Evolutionary conservation across 1,140 invertebrate genomes (phyloP), one percentile per base, ranked within the genome.

Genomic region (Polyergus mexicanus): DNA sequence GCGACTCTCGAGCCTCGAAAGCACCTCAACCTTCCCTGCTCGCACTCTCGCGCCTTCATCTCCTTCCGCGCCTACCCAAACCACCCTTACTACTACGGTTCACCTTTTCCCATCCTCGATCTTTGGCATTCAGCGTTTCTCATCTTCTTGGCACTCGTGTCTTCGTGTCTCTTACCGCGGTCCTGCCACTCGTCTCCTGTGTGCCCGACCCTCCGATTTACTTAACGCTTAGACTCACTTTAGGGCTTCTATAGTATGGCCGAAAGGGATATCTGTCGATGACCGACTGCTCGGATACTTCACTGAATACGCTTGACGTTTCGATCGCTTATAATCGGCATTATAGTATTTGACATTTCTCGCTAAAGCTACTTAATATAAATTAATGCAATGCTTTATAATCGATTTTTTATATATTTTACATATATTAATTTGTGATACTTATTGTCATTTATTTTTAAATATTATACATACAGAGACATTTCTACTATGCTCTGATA

Each of bases 1-100:
- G 90, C 88, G 91, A 92, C 89, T 93, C 92, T 92, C 90, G 87
- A 92, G 91, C 84, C 91, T 91, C 87, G 89, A 89, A 91, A 92
- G 90, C 90, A 78, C 83, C 90, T 89, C 91, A 63, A 19, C 51
- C 65, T 51, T 76, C 85, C 81, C 71, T 87, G 87, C 72, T 86
- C 87, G 80, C 90, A 71, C 89, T 88, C 88, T 81, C 87, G 75
- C 84, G 81, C 85, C 83, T 66, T 58, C 81, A 86, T 66, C 54
- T 28, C 51, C 13, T 58, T 13, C 60, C 58, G 58, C 60, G 38
- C 13, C 13, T 32, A 83, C 90, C 84, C 85, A 86, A 89, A 35
- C 83, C 86, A 81, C 88, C 85, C 62, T 78, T 41, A 69, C 63
- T 60, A 35, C 74, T 77, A 47, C 87, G 72, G 44, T 77, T 90